Base-by-base conservation (phyloP, 1,140 invertebrate genomes). In the Nilaparvata lugens region DNA sequence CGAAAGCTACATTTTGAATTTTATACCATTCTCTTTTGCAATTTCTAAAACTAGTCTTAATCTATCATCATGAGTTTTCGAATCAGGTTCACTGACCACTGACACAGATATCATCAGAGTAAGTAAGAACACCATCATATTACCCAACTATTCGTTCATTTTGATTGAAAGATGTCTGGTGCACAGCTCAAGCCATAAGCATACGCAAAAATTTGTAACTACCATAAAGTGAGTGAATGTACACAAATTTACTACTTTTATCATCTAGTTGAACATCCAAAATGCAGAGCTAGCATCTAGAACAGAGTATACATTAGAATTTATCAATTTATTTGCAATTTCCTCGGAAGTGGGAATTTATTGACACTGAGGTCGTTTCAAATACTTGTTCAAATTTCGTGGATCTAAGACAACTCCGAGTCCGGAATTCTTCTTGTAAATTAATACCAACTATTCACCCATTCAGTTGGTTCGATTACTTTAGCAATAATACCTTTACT, bases 351-450 rank as follows among this genome's bases (percentile, higher is more conserved):
- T 76, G 9, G 74, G 73, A 19, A 78, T 66, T 35, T n/a, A n/a
- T n/a, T 67, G 68, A 69, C 70, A 73, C 64, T 70, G 67, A 65
- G 71, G 68, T 18, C 74, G 58, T 63, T 71, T 72, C 13, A 80
- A 73, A 14, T 63, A 65, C 62, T 68, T 70, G 68, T 81, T 81
- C 53, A 81, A 67, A 53, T 76, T 70, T 40, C 62, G 67, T 4
- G 78, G 78, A 67, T 81, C 77, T 18, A 81, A 58, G 65, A 77
- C 80, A 28, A 81, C 68, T 53, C 77, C 62, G 13, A 79, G 48
- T 31, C 61, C 52, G 4, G n/a, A 28, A 53, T n/a, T 28, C 18
- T 24, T 53, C 28, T 53, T 53, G 52, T 53, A 7, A 7, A 53
- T 16, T 11, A 53, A 28, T 3, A 53, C 23, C 52, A 53, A 13